Base-by-base conservation (phyloP, 2,797 vertebrate genomes). In the Channallabes apus region DNA sequence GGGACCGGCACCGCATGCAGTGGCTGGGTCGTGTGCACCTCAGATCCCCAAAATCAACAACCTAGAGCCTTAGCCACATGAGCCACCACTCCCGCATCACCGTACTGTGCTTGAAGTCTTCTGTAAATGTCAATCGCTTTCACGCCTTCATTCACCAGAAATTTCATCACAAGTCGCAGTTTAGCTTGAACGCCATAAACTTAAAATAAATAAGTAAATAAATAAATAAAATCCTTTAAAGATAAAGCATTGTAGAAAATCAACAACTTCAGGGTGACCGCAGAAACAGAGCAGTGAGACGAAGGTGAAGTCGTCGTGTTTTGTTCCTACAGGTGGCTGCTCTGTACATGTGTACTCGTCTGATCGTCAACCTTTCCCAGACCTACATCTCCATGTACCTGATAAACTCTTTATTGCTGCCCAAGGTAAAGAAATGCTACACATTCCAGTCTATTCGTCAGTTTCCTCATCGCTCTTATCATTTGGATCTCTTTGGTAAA, bases 341-440 rank as follows among this genome's bases (percentile, higher is more conserved):
- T 78, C 90, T 98, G 38, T 98, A 98, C 91, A 97, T 97, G 97
- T 94, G 92, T 91, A 97, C 97, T 0, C 93, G 97, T 62, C 95
- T 97, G 6, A 97, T 97, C 0, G 94, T 97, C 87, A 98, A 98
- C 91, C 91, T 98, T 86, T 98, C 97, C 6, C 96, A 98, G 93
- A 94, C 96, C 0, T 98, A 97, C 93, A 96, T 98, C 1, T 94
- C 96, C 24, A 95, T 97, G 94, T 98, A 96, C 87, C 93, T 98
- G 86, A 97, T 96, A 87, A 95, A 96, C 89, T 96, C 96, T 0
- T 93, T 98, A 82, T 84, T 91, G 82, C 92, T 98, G 51, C 95
- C 97, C 86, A 98, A 98, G 96, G 97, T 98, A 88, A 79, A 69
- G 6, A 35, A 58, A 11, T 3, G 6, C 18, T n/a, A 5, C 65